A percentile compares a stretch with the other conserved stretches of the same genome.
Evolutionary conservation across 2,888 invertebrate genomes (phyloP).

Genomic region (Nipponacmea schrenckii): DNA sequence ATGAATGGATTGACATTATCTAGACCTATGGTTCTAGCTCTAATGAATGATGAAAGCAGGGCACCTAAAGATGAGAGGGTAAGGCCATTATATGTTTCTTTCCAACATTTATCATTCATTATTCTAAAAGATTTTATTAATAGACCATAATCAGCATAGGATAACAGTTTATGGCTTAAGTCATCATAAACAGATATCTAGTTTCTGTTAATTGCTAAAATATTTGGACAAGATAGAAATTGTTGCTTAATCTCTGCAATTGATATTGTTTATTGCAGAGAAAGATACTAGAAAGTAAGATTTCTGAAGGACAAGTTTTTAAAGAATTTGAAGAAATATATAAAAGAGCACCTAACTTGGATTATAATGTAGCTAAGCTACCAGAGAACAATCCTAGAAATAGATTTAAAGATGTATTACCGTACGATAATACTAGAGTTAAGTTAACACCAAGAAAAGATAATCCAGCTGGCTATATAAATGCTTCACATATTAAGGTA

Average conservation of each 20-base stretch:
- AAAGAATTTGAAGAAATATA: conserved; percentile 87
- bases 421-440: conserved; percentile 90
- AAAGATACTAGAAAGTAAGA: conserved; percentile 57
- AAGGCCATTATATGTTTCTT: conserved; percentile 19
- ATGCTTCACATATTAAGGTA: conserved; percentile 90
- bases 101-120: too few species aligned
- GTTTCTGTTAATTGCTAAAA: too few species aligned
- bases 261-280: conserved; percentile 43
- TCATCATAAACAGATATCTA: too few species aligned
- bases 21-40: conserved; percentile 59
- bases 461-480: conserved; percentile 90
- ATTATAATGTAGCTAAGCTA: conserved; percentile 73
- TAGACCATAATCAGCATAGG: too few species aligned
- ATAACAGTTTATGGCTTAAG: too few species aligned
- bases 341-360: conserved; percentile 73
- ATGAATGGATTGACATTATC: conserved; percentile 67
- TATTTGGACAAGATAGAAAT: too few species aligned
- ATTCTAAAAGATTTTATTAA: too few species aligned
- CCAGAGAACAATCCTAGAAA: conserved; percentile 75
- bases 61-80: conserved; percentile 67
- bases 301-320: conserved; percentile 63
- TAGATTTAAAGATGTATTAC: conserved; percentile 80
- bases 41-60: conserved; percentile 61
- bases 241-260: too few species aligned
- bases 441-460: conserved; percentile 82